phyloP scores from a whole-genome alignment of 2,888 invertebrate species.

The Aphrophora alni region DNA sequence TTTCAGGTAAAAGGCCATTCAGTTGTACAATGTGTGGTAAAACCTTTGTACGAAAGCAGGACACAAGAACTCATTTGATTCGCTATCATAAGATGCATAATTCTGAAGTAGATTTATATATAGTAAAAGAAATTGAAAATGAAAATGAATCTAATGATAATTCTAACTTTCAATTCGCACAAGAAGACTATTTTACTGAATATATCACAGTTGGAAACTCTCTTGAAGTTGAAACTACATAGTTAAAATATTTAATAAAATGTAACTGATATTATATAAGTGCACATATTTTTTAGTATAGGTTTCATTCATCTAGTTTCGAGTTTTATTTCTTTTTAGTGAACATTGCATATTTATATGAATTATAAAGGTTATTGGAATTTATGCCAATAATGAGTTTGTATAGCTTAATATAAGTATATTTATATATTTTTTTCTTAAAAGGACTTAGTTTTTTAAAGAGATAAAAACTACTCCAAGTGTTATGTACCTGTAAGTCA shows the following conservation, averaged over 20 bases:
- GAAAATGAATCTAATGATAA: background rate
- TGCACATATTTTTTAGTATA: too few relatives aligned
- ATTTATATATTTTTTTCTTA: too few relatives aligned
- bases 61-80: background rate
- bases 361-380: too few relatives aligned
- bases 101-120: background rate
- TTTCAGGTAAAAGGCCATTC: background rate
- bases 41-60: background rate
- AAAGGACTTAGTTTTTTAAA: too few relatives aligned
- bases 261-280: too few relatives aligned
- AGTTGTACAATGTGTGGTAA: background rate
- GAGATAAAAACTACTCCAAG: too few relatives aligned
- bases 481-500: too few relatives aligned
- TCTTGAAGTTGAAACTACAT: background rate
- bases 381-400: too few relatives aligned
- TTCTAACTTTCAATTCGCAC: background rate
- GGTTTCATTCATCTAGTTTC: too few relatives aligned
- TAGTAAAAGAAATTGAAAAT: background rate
- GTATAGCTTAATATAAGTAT: background rate
- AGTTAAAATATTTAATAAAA: background rate
- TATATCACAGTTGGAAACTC: background rate
- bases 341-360: too few relatives aligned
- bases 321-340: background rate
- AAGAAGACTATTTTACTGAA: background rate
- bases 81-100: background rate